These are phyloP conservation scores for Drosophila fuyamai DNA, from an alignment of 1,140 invertebrate genomes.

Conservation along the genomic window DNA sequence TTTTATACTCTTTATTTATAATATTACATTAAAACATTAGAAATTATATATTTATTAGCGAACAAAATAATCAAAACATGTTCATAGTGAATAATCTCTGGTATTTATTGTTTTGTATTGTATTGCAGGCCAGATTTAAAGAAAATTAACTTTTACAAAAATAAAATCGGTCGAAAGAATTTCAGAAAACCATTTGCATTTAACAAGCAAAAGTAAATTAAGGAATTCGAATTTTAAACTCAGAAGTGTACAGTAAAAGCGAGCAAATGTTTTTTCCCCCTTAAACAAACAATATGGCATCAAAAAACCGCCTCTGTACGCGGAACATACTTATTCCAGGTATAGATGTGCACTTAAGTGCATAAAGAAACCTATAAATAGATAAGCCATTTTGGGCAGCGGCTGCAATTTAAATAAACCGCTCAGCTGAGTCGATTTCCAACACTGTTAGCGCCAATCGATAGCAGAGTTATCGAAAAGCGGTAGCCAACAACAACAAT, in stretches of 20 bases:
- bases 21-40: too few species aligned
- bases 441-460: background rate
- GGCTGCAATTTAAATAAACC: background rate
- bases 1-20: too few species aligned
- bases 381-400: background rate
- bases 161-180: too few species aligned
- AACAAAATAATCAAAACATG: too few species aligned
- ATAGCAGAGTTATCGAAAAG: background rate
- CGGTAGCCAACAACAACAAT: background rate
- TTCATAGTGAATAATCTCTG: too few species aligned
- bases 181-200: too few species aligned
- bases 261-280: background rate
- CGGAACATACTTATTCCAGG: constrained; percentile 2
- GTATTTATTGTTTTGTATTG: too few species aligned
- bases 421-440: background rate
- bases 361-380: constrained; percentile 27
- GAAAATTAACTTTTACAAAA: too few species aligned
- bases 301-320: background rate
- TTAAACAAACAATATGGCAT: background rate
- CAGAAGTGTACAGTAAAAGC: background rate
- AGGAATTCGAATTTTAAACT: background rate
- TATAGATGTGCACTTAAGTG: constrained; percentile 12
- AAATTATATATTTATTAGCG: too few species aligned
- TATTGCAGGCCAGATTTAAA: too few species aligned
- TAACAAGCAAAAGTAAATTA: background rate